phyloP scores from a whole-genome alignment of 1,140 invertebrate species.

The Dryas iulia region DNA sequence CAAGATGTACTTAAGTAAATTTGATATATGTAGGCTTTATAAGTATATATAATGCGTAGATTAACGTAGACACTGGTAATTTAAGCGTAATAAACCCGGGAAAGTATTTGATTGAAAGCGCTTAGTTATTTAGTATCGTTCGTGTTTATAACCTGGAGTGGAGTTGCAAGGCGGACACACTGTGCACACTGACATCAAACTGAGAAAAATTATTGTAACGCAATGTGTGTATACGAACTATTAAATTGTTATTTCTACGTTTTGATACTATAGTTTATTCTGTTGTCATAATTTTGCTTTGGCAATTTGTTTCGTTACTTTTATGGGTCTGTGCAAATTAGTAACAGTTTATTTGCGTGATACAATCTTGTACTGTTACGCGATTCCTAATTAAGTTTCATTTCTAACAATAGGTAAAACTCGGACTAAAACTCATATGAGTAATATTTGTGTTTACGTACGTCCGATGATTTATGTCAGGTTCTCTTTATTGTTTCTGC shows the following conservation, averaged over 20 bases:
- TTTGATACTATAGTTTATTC: conserved; percentile 31
- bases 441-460: conserved; percentile 61
- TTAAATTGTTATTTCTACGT: conserved; percentile 58
- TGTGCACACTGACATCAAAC: conserved; percentile 48
- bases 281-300: conserved; percentile 45
- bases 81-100: conserved; percentile 61
- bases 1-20: conserved; percentile 79
- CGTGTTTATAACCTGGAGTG: conserved; percentile 43
- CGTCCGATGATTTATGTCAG: conserved; percentile 68
- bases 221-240: conserved; percentile 67
- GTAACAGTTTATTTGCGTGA: conserved; percentile 25
- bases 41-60: conserved; percentile 76
- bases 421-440: conserved; percentile 40
- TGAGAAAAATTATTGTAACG: conserved; percentile 35
- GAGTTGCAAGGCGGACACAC: conserved; percentile 47
- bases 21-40: conserved; percentile 77
- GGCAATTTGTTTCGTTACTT: conserved; percentile 52
- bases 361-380: conserved; percentile 32
- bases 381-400: conserved; percentile 49
- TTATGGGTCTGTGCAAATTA: conserved; percentile 69
- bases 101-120: conserved; percentile 69
- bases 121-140: conserved; percentile 66
- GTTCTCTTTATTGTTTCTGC: conserved; percentile 74
- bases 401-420: conserved; percentile 55
- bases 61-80: conserved; percentile 63